These are phyloP conservation scores for Diarsia mendica DNA, from an alignment of 2,888 invertebrate species.

Conservation along the genomic window DNA sequence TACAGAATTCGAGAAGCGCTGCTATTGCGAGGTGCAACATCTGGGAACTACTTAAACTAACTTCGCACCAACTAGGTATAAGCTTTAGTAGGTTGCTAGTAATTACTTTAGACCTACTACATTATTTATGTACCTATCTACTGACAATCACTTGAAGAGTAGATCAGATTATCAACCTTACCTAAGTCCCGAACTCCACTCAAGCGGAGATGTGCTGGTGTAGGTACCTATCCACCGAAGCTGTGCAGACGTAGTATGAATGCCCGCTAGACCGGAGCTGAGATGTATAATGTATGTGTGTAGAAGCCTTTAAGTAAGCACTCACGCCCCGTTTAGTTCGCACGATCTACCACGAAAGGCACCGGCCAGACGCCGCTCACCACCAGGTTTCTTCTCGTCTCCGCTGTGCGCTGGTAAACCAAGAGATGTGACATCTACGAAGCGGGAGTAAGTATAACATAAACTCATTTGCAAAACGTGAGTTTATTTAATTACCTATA, in stretches of 20 bases:
- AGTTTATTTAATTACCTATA: too few relatives aligned
- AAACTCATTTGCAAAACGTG: too few relatives aligned
- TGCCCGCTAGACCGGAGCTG: too few relatives aligned
- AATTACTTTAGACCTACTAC: background rate
- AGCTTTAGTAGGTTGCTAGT: slow-evolving; percentile 1
- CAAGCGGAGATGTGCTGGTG: background rate
- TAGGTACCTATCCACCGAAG: too few relatives aligned
- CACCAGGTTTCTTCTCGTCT: background rate
- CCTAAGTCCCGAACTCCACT: background rate
- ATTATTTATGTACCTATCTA: background rate
- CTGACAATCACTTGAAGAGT: slow-evolving; percentile 7
- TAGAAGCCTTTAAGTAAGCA: too few relatives aligned
- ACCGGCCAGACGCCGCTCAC: background rate
- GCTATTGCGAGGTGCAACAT: slow-evolving; percentile 36
- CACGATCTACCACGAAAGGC: background rate
- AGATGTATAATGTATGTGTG: background rate
- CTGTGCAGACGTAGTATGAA: too few relatives aligned
- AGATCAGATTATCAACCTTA: background rate
- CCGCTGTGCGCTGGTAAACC: background rate
- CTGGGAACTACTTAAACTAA: slow-evolving; percentile 46
- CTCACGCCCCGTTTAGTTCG: background rate
- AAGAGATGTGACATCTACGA: too few relatives aligned
- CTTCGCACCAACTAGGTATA: slow-evolving; percentile 11
- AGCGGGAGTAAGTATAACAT: too few relatives aligned
- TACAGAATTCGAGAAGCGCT: slow-evolving; percentile 41